Conservation (phyloP, 2,888 invertebrate genomes). For the Drosophila rubida region DNA sequence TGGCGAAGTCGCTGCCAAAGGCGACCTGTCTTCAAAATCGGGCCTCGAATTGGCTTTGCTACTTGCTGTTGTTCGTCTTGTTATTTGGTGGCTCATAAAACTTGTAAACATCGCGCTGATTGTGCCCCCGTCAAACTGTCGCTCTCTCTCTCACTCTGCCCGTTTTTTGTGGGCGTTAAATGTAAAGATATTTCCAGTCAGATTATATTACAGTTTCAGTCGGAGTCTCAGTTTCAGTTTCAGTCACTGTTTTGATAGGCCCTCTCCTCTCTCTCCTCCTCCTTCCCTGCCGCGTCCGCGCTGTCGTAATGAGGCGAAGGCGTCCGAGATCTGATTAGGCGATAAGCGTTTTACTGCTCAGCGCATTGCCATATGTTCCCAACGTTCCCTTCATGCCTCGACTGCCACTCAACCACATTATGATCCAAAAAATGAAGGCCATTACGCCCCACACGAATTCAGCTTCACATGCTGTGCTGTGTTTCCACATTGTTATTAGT, state of each 20-base stretch:
- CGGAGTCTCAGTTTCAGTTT: slow-evolving; percentile 15
- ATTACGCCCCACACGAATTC: neutral
- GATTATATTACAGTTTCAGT: slow-evolving; percentile 54
- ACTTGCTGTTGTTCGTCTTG: slow-evolving; percentile 55
- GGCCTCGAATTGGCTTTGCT: slow-evolving; percentile 19
- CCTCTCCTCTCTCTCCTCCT: neutral
- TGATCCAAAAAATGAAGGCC: neutral
- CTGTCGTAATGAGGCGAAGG: slow-evolving; percentile 55
- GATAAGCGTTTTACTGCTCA: slow-evolving; percentile 55
- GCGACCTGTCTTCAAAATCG: slow-evolving; percentile 35
- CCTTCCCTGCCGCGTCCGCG: no score
- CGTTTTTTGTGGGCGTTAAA: slow-evolving; percentile 49
- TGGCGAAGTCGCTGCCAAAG: slow-evolving; percentile 50
- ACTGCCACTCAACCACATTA: neutral
- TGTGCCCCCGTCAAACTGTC: slow-evolving; percentile 55
- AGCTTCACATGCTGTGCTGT: neutral
- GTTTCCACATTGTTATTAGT: slow-evolving; percentile 13
- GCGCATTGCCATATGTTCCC: slow-evolving; percentile 16
- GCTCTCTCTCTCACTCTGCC: neutral
- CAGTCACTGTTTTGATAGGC: slow-evolving; percentile 43
- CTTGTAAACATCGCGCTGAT: slow-evolving; percentile 74
- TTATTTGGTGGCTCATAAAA: slow-evolving; percentile 76
- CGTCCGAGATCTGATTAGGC: slow-evolving; percentile 56
- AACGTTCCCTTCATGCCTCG: neutral
- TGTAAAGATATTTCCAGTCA: slow-evolving; percentile 51